phyloP scores from a whole-genome alignment of 1,140 invertebrate genomes.

The Papilio dardanus region DNA sequence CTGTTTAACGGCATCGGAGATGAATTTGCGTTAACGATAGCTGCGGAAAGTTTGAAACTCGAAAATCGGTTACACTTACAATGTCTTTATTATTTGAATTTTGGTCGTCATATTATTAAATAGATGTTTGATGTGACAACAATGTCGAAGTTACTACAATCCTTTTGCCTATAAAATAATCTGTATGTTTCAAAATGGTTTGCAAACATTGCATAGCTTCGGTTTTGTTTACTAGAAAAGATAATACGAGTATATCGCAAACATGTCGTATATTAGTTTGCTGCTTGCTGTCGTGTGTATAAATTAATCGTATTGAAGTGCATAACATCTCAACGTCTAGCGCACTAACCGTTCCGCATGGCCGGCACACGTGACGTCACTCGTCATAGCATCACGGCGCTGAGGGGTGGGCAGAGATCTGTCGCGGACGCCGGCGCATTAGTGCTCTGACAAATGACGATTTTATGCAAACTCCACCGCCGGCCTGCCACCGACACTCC shows the following conservation, averaged over 20 bases:
- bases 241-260: no score
- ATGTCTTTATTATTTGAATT: slow-evolving; percentile 15
- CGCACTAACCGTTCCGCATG: slow-evolving; percentile 34
- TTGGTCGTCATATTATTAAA: background rate
- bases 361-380: slow-evolving; percentile 43
- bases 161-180: background rate
- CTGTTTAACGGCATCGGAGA: slow-evolving; percentile 43
- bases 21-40: slow-evolving; percentile 46
- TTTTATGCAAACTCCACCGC: slow-evolving; percentile 68
- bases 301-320: slow-evolving; percentile 22
- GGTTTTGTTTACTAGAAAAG: background rate
- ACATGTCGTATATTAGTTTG: no score
- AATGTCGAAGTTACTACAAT: background rate
- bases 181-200: background rate
- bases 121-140: background rate
- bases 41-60: slow-evolving; percentile 26
- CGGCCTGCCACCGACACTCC: slow-evolving; percentile 57
- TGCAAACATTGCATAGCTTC: no score
- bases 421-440: slow-evolving; percentile 60
- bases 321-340: slow-evolving; percentile 19
- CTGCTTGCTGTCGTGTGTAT: background rate
- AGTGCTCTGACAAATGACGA: slow-evolving; percentile 69
- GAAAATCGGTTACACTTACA: background rate
- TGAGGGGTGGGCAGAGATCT: slow-evolving; percentile 47
- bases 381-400: slow-evolving; percentile 46